Evolutionary conservation across 1,140 invertebrate species (phyloP), one percentile per base, ranked within the genome.

Genomic region (Habropoda laboriosa): DNA sequence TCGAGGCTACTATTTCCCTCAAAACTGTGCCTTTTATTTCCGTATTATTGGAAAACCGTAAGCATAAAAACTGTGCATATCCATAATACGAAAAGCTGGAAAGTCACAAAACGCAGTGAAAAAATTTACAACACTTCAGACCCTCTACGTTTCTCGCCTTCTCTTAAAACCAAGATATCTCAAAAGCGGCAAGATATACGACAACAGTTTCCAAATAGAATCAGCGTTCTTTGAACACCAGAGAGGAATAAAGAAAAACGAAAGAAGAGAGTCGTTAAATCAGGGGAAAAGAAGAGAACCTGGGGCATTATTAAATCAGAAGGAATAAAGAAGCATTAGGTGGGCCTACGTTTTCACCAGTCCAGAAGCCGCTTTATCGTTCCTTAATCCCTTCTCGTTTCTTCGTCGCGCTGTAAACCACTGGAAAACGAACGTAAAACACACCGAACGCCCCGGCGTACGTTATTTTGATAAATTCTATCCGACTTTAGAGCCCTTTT

Each of bases 251-350:
- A 53, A n/a, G 30, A n/a, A n/a, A n/a, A n/a, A n/a, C n/a, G n/a
- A n/a, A n/a, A 45, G 21, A 55, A 24, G 40, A 12, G 38, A 18
- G 7, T 70, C 67, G 27, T 77, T 70, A 70, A 77, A 77, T 77
- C 66, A 70, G 0, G 3, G 58, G 10, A 13, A 53, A 30, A 49
- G 55, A 77, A 70, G n/a, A 58, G 64, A 58, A 55, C 51, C 30
- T n/a, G 24, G 16, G 8, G 51, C 74, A 70, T 70, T 77, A 77
- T 77, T 70, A 77, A 77, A 70, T 58, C 74, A 47, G 53, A n/a
- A 58, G 64, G 74, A 70, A 77, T 77, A 77, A 77, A 77, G 66
- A 30, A 47, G 74, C 53, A 49, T 77, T 77, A 70, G 66, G 27
- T 3, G 35, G 18, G 42, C 45, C 45, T 27, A 51, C n/a, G 58